Conservation (phyloP, 2,113 vertebrate genomes). For the Myotis davidii region DNA sequence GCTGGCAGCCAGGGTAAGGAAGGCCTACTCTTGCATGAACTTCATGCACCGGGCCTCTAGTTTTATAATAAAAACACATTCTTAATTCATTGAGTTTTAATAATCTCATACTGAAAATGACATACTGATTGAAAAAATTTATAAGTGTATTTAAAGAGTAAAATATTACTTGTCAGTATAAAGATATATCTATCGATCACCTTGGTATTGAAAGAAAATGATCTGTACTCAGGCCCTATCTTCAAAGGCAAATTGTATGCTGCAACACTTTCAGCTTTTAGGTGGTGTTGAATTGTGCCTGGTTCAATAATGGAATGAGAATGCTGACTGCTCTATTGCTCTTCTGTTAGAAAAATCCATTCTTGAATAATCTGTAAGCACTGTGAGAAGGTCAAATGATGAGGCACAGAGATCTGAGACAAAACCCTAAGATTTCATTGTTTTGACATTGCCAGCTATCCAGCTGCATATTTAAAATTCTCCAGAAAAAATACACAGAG, state of each 20-base stretch:
- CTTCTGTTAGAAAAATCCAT: background rate
- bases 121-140: background rate
- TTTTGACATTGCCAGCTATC: background rate
- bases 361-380: slow-evolving; percentile 5
- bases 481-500: background rate
- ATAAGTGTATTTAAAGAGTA: slow-evolving; percentile 32
- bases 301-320: background rate
- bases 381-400: slow-evolving; percentile 25
- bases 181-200: background rate
- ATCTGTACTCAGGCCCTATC: background rate
- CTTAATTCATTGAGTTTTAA: slow-evolving; percentile 38
- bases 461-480: background rate
- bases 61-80: slow-evolving; percentile 7
- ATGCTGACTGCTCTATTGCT: background rate
- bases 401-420: slow-evolving; percentile 4
- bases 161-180: slow-evolving; percentile 8
- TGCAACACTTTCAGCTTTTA: slow-evolving; percentile 15
- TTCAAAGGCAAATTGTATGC: background rate
- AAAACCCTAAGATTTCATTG: background rate
- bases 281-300: background rate
- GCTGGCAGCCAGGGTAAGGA: too few species aligned
- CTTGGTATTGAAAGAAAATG: slow-evolving; percentile 23
- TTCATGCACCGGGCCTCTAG: too few species aligned
- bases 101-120: background rate
- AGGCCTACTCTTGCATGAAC: too few species aligned